Evolutionary conservation across 2,888 invertebrate genomes (phyloP).

Genomic region (Drosophila anceps): DNA sequence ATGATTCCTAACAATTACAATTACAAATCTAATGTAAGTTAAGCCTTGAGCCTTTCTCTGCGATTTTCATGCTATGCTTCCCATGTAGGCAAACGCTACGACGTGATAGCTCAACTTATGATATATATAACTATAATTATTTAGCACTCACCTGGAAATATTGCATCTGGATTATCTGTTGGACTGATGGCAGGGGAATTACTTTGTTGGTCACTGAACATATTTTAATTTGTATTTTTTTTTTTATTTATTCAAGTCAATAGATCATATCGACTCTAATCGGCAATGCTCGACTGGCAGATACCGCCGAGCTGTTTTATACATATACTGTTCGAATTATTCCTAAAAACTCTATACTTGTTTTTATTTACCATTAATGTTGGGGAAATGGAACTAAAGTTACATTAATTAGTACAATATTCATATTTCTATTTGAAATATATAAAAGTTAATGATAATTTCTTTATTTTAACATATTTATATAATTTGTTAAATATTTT

Average conservation of each 20-base stretch:
- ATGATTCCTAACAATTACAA: not conserved
- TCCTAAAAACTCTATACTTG: not conserved
- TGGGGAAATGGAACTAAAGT: not conserved
- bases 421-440: too few species aligned
- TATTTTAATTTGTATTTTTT: conserved; percentile 1
- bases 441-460: too few species aligned
- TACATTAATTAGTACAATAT: too few species aligned
- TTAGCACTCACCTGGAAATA: not conserved
- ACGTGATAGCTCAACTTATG: not conserved
- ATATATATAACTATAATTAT: not conserved
- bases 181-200: not conserved
- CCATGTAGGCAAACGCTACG: not conserved
- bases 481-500: not conserved
- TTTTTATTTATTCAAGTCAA: not conserved
- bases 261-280: not conserved
- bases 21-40: not conserved
- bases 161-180: not conserved
- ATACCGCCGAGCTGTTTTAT: not conserved
- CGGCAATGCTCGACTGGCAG: not conserved
- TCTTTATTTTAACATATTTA: not conserved
- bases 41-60: not conserved
- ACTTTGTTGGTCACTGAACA: not conserved
- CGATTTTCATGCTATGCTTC: not conserved
- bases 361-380: not conserved
- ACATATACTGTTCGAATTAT: not conserved